Evolutionary conservation across 2,888 invertebrate genomes (phyloP).

Genomic region (Sminthurinus aureus): DNA sequence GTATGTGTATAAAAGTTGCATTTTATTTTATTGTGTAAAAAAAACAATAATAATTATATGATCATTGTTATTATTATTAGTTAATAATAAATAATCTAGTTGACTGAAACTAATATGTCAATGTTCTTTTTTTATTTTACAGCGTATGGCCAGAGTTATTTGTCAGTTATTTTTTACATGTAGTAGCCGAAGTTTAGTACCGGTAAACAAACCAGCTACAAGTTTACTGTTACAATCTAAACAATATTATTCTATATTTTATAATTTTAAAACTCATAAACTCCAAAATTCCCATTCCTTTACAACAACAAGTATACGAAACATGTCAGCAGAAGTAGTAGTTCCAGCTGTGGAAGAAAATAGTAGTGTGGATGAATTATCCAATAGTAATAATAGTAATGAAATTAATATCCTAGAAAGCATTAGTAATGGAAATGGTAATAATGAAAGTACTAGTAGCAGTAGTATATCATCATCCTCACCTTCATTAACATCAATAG

Average conservation of each 20-base stretch:
- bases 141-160: slow-evolving; percentile 7
- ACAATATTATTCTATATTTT: background rate
- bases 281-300: background rate
- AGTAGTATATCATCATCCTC: too few species aligned
- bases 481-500: too few species aligned
- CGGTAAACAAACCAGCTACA: background rate
- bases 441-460: slow-evolving; percentile 64
- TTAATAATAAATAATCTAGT: too few species aligned
- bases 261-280: background rate
- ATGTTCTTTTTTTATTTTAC: too few species aligned
- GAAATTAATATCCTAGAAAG: too few species aligned
- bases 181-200: slow-evolving; percentile 7
- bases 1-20: too few species aligned
- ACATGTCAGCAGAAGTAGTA: background rate
- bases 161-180: background rate
- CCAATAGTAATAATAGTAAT: background rate
- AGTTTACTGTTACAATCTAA: background rate
- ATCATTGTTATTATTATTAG: too few species aligned
- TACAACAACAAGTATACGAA: background rate
- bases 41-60: too few species aligned
- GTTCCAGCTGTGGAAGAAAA: background rate
- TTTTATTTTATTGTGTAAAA: too few species aligned
- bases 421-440: background rate
- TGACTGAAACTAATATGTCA: too few species aligned
- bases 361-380: background rate